These are phyloP conservation scores for Fissipunctia ypsillon DNA, from an alignment of 2,888 invertebrate genomes.

Conservation along the genomic window DNA sequence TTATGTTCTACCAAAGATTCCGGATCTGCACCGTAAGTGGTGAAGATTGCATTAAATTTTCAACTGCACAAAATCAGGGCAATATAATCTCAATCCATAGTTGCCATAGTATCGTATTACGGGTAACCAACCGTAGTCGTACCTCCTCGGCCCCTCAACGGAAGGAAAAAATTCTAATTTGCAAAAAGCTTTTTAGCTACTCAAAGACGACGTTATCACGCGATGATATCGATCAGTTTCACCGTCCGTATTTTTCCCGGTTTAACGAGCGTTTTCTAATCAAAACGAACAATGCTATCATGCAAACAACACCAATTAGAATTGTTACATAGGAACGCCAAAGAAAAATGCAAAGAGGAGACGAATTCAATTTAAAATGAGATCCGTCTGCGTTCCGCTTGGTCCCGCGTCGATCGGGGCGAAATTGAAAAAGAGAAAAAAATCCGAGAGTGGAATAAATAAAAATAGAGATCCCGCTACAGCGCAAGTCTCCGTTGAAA, in stretches of 20 bases:
- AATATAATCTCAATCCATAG: constrained; percentile 57
- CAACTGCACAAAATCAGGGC: constrained; percentile 54
- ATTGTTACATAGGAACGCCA: constrained; percentile 81
- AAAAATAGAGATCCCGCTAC: constrained; percentile 90
- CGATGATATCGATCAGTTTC: constrained; percentile 81
- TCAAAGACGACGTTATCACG: constrained; percentile 81
- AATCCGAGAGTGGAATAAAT: constrained; percentile 86
- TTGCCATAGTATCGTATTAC: constrained; percentile 43
- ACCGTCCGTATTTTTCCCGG: constrained; percentile 71
- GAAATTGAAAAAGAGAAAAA: constrained; percentile 88
- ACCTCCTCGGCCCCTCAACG: constrained; percentile 55
- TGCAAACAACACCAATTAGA: constrained; percentile 89
- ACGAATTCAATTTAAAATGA: constrained; percentile 89
- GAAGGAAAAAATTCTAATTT: constrained; percentile 79
- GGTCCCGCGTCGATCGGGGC: constrained; percentile 87
- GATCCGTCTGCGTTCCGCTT: constrained; percentile 88
- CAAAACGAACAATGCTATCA: constrained; percentile 83
- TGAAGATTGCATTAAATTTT: constrained; percentile 45
- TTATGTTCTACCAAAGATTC: not conserved
- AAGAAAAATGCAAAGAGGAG: constrained; percentile 85
- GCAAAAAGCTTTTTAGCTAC: constrained; percentile 83
- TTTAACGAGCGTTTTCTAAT: constrained; percentile 78
- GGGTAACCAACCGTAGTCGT: constrained; percentile 51
- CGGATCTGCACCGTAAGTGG: constrained; percentile 12
- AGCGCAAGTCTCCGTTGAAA: constrained; percentile 90